Base-by-base conservation (phyloP, 1,140 invertebrate species). In the Mercenaria mercenaria region DNA sequence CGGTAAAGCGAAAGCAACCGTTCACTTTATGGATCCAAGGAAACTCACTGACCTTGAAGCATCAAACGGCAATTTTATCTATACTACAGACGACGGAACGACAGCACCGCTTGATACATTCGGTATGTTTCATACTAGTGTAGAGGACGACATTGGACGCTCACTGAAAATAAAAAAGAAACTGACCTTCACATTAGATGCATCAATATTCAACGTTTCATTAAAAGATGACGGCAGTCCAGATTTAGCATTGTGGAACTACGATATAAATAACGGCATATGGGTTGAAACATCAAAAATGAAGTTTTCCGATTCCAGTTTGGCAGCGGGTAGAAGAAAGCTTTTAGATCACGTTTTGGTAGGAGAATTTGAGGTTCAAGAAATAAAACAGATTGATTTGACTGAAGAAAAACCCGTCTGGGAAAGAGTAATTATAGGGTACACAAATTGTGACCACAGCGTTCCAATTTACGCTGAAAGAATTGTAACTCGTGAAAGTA, bases 11-110 rank as follows among this genome's bases (percentile, higher is more conserved):
- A 41, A 79, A 23, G 76, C 86, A 32, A 26, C n/a, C 18, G 11
- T 88, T 11, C 86, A 88, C 50, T 88, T 88, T 47, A 64, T 88
- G 74, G 86, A 88, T 47, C 86, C 86, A 11, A 20, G 86, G 47
- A 80, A 80, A 6, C 15, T 34, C 29, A 34, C 59, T n/a, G 56
- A 80, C 29, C 29, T 88, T 26, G 74, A 88, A 32, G 56, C 86
- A 3, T 41, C 86, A 15, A 80, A 88, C 41, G 86, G 86, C 2
- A 32, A 86, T 23, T 76, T 86, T 76, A 43, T 72, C 2, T 32
- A 26, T 41, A 37, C 74, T 11, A 37, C 41, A 4, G 8, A 8
- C 37, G 69, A 76, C 52, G 83, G 83, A 2, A 10, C 32, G 23
- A 76, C 15, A 50, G 37, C 3, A 23, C 83, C 83, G 6, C 43